Evolutionary conservation across 2,888 invertebrate genomes (phyloP).

Genomic region (Pristionchus japonicus): DNA sequence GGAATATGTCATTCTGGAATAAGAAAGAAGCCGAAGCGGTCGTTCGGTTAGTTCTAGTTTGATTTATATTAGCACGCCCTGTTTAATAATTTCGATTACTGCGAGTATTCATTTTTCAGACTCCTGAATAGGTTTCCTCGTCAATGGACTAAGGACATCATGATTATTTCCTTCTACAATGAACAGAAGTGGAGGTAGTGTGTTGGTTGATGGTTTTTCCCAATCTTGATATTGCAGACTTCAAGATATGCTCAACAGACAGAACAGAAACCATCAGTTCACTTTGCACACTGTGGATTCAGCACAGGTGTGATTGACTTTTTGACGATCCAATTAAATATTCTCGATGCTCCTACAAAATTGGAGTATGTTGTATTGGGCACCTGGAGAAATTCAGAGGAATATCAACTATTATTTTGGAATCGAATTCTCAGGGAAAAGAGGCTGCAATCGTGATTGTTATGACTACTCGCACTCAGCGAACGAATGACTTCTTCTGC

Average conservation of each 20-base stretch:
- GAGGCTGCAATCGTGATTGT: neutral
- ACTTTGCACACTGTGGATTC: slow-evolving; percentile 10
- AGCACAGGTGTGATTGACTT: neutral
- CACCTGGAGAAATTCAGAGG: too few species aligned
- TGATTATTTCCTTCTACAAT: neutral
- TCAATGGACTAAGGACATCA: neutral
- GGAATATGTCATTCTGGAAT: neutral
- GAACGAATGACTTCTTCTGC: neutral
- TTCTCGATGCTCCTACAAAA: too few species aligned
- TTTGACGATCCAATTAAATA: too few species aligned
- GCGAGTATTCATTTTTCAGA: too few species aligned
- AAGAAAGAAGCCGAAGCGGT: neutral
- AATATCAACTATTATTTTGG: too few species aligned
- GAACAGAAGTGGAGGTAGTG: neutral
- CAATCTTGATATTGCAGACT: neutral
- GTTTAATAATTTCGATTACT: too few species aligned
- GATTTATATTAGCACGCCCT: too few species aligned
- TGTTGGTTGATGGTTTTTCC: neutral
- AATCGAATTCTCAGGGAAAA: neutral
- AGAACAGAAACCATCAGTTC: neutral
- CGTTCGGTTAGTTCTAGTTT: too few species aligned
- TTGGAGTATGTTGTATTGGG: too few species aligned
- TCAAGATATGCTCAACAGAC: neutral
- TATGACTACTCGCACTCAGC: neutral
- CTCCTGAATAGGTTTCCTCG: neutral